A percentile compares a stretch with the other conserved stretches of the same genome.
These are phyloP conservation scores for Alectoris magna DNA, from an alignment of 2,797 vertebrate genomes.

Conservation along the genomic window DNA sequence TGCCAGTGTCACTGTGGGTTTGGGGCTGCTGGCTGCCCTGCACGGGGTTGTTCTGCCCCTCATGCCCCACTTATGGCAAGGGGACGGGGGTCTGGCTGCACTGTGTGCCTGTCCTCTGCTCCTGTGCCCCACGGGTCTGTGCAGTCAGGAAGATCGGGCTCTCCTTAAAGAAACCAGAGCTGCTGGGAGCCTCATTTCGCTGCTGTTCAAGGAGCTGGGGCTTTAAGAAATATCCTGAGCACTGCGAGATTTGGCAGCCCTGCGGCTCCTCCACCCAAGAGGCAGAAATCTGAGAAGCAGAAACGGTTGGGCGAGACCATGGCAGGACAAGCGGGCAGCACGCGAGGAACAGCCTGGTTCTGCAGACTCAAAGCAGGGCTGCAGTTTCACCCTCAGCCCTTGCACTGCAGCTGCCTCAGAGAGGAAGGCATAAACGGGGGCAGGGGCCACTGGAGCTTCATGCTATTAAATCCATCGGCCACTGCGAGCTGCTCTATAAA, in stretches of 20 bases:
- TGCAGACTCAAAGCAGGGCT: not conserved
- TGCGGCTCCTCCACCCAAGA: not conserved
- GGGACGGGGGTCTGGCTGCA: not conserved
- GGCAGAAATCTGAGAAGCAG: not conserved
- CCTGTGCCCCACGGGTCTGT: not conserved
- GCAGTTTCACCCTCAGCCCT: not conserved
- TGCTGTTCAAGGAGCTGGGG: not conserved
- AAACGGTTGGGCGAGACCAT: slow-evolving; percentile 25
- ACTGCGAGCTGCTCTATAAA: slow-evolving; percentile 7
- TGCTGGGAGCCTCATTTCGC: not conserved
- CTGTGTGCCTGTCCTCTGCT: not conserved
- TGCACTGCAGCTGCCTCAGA: fast-evolving
- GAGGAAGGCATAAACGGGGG: not conserved
- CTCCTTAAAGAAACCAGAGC: slow-evolving; percentile 13
- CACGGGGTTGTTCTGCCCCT: not conserved
- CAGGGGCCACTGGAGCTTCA: not conserved
- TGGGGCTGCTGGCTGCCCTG: not conserved
- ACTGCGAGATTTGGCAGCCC: slow-evolving; percentile 32
- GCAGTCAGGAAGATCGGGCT: not conserved
- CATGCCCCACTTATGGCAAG: too few relatives aligned
- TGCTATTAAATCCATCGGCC: not conserved
- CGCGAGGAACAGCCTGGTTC: too few relatives aligned
- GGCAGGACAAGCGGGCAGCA: not conserved
- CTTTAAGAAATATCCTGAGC: slow-evolving; percentile 42
- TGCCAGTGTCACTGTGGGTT: fast-evolving